These are phyloP conservation scores for Lepidocolaptes lacrymiger DNA, from an alignment of 2,797 vertebrate genomes.

Conservation along the genomic window DNA sequence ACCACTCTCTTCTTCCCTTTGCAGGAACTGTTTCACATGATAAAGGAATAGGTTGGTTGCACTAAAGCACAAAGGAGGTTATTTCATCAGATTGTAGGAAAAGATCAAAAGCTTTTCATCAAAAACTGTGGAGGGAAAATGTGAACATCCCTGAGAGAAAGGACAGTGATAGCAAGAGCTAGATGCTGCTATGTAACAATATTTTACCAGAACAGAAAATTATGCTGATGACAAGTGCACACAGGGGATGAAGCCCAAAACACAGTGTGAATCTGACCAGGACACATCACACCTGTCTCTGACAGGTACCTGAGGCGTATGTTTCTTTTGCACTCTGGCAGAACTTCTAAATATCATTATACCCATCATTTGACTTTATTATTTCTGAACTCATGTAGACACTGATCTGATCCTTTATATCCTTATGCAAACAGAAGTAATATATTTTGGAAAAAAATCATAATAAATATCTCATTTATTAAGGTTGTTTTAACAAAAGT, in stretches of 20 bases:
- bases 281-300: not conserved
- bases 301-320: not conserved
- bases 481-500: constrained; percentile 9
- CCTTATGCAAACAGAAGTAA: not conserved
- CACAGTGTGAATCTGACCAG: not conserved
- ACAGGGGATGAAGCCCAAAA: not conserved
- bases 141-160: not conserved
- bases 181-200: not conserved
- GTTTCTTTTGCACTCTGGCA: not conserved
- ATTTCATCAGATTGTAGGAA: not conserved
- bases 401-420: not conserved
- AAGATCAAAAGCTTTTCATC: not conserved
- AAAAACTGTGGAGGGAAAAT: not conserved
- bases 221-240: not conserved
- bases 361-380: not conserved
- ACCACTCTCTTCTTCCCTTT: not conserved
- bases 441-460: not conserved
- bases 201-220: not conserved
- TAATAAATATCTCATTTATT: not conserved
- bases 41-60: not conserved
- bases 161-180: not conserved
- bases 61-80: not conserved
- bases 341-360: not conserved
- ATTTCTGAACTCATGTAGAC: not conserved
- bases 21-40: not conserved